Evolutionary conservation across 2,888 invertebrate genomes (phyloP).

Genomic region (Nezara viridula): DNA sequence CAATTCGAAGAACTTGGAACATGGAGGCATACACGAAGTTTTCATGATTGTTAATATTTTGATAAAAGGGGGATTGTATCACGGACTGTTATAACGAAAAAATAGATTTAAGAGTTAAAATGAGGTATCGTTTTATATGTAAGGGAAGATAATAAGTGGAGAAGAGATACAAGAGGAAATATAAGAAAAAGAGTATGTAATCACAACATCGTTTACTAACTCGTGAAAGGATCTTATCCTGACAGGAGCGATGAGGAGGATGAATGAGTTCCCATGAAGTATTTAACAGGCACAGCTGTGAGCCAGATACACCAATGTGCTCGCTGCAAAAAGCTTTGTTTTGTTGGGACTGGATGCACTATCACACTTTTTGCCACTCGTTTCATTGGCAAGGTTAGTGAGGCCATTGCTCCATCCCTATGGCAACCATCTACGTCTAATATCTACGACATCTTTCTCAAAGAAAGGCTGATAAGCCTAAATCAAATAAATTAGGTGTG

Average conservation of each 20-base stretch:
- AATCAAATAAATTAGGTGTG: background rate
- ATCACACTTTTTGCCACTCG: background rate
- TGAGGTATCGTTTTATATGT: too few species aligned
- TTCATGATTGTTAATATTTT: too few species aligned
- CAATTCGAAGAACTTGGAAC: too few species aligned
- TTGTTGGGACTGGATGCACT: background rate
- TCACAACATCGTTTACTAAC: background rate
- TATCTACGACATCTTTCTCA: too few species aligned
- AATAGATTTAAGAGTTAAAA: too few species aligned
- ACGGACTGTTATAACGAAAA: too few species aligned
- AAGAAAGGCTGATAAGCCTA: too few species aligned
- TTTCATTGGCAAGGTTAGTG: constrained; percentile 5
- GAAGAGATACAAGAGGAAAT: too few species aligned
- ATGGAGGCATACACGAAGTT: too few species aligned
- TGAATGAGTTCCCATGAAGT: constrained; percentile 22
- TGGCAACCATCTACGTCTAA: background rate
- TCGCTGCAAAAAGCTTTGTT: background rate
- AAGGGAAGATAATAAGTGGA: too few species aligned
- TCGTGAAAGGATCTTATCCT: background rate
- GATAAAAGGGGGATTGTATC: too few species aligned
- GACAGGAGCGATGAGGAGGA: background rate
- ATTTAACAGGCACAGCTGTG: background rate
- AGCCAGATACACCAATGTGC: constrained; percentile 8
- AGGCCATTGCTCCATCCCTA: background rate
- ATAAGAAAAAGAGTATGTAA: background rate